Evolutionary conservation across 2,888 invertebrate genomes (phyloP).

Genomic region (Spisula subtruncata): DNA sequence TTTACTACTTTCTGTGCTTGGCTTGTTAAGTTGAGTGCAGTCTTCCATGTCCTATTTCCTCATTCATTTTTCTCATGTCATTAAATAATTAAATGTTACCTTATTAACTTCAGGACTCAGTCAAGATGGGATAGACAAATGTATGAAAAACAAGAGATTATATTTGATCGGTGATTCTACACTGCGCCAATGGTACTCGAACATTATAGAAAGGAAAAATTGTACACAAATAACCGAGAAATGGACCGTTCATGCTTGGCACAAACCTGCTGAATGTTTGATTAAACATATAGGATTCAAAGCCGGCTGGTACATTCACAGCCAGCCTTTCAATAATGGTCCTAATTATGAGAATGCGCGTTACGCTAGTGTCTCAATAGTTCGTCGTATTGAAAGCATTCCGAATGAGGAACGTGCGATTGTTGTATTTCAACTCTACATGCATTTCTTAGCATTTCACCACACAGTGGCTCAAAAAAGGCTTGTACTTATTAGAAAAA

Average conservation of each 20-base stretch:
- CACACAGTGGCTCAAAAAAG: slow-evolving; percentile 31
- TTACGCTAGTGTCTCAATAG: not conserved
- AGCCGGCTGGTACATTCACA: slow-evolving; percentile 21
- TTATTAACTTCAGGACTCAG: not conserved
- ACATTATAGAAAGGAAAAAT: slow-evolving; percentile 4
- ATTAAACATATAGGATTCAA: slow-evolving; percentile 26
- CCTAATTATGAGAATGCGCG: not conserved
- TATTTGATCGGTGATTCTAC: slow-evolving; percentile 50
- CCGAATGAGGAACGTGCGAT: slow-evolving; percentile 21
- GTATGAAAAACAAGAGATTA: slow-evolving; percentile 39
- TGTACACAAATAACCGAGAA: slow-evolving; percentile 29
- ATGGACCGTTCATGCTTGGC: slow-evolving; percentile 37
- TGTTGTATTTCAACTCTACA: slow-evolving; percentile 40
- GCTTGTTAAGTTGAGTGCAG: no score
- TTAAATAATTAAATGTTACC: no score
- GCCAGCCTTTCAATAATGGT: slow-evolving; percentile 35
- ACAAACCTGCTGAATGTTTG: slow-evolving; percentile 26
- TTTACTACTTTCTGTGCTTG: no score
- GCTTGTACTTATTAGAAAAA: slow-evolving; percentile 24
- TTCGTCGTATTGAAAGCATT: not conserved
- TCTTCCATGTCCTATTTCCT: no score
- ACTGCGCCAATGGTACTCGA: slow-evolving; percentile 40
- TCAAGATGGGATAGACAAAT: not conserved
- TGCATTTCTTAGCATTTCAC: slow-evolving; percentile 44
- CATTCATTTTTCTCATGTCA: no score